These are phyloP conservation scores for Spodoptera exigua DNA, from an alignment of 2,888 invertebrate species.

Conservation along the genomic window DNA sequence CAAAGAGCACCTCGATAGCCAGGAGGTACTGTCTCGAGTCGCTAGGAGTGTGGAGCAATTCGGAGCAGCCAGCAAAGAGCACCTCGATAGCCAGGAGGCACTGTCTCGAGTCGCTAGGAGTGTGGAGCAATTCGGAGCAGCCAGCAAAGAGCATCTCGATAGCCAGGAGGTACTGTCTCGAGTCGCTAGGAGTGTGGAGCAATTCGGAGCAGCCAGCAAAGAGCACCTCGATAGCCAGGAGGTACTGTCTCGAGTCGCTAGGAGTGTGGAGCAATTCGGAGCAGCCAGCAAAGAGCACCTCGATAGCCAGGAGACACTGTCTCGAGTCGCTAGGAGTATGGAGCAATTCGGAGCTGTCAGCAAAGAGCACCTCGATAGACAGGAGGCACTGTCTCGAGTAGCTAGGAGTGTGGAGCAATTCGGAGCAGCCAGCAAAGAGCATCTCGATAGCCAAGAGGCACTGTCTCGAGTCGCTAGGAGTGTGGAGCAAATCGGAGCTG, in stretches of 20 bases:
- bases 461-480: no score
- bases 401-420: no score
- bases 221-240: constrained; percentile 1
- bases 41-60: constrained; percentile 5
- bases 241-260: not conserved
- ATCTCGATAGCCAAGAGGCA: no score
- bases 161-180: constrained; percentile 8
- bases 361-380: no score
- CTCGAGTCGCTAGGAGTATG: no score
- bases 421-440: no score
- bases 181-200: constrained; percentile 6
- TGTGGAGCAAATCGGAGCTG: constrained; percentile 4
- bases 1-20: not conserved
- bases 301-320: no score
- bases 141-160: no score
- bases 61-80: not conserved
- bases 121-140: no score
- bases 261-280: constrained; percentile 5
- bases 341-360: no score
- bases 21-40: not conserved
- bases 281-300: no score
- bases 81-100: constrained; percentile 3
- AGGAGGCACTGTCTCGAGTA: no score
- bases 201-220: not conserved
- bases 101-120: not conserved